A percentile compares a stretch with the other conserved stretches of the same genome.
Conservation (phyloP, 1,140 invertebrate genomes). For the Apis dorsata region DNA sequence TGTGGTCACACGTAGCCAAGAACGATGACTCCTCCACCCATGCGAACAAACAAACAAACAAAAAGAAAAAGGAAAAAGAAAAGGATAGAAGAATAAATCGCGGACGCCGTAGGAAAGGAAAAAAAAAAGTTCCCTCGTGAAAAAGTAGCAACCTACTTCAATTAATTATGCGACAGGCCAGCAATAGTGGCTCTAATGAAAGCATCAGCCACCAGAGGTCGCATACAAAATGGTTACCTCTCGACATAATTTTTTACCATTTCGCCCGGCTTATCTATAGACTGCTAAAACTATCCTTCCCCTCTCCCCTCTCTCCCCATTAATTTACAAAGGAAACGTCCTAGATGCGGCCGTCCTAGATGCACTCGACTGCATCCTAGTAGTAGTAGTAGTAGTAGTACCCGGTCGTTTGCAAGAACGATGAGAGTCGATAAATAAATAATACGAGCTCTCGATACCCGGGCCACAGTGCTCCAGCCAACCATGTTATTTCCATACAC, state of each 20-base stretch:
- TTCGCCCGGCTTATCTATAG: background rate
- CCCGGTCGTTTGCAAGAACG: background rate
- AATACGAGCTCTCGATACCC: slow-evolving; percentile 41
- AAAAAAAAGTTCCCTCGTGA: background rate
- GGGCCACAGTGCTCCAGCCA: slow-evolving; percentile 7
- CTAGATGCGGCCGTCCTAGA: background rate
- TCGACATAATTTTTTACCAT: background rate
- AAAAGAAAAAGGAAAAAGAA: background rate
- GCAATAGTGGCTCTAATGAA: slow-evolving; percentile 5
- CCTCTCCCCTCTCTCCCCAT: background rate
- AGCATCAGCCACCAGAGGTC: background rate
- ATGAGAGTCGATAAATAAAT: slow-evolving; percentile 34
- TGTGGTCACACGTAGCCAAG: too few relatives aligned
- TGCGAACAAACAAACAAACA: background rate
- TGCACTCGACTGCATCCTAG: slow-evolving; percentile 15
- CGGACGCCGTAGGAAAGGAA: too few relatives aligned
- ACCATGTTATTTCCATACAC: slow-evolving; percentile 38
- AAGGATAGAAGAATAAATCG: background rate
- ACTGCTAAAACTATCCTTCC: slow-evolving; percentile 3
- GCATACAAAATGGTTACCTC: background rate
- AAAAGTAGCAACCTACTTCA: slow-evolving; percentile 26
- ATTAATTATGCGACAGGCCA: slow-evolving; percentile 26
- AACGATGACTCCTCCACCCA: too few relatives aligned
- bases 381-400: too few relatives aligned
- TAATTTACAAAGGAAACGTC: slow-evolving; percentile 18